These are phyloP conservation scores for Geotria australis DNA, from an alignment of 2,797 vertebrate species.

Conservation along the genomic window DNA sequence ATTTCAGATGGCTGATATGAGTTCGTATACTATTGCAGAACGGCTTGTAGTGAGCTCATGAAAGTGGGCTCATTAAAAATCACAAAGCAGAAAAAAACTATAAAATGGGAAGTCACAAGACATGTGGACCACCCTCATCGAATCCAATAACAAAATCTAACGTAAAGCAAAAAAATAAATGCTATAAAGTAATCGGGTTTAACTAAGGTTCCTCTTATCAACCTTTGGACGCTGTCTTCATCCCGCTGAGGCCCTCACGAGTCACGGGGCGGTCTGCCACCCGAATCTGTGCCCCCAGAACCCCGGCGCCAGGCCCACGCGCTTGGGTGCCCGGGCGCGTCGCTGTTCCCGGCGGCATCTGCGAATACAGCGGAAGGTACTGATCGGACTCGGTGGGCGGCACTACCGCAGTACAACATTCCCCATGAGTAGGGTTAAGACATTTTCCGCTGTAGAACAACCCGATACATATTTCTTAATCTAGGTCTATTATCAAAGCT, in stretches of 20 bases:
- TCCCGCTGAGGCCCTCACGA: slow-evolving; percentile 81
- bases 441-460: too few species aligned
- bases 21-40: too few species aligned
- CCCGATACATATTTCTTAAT: too few species aligned
- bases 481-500: too few species aligned
- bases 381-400: too few species aligned
- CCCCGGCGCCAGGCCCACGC: slow-evolving; percentile 15
- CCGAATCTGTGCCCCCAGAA: slow-evolving; percentile 60
- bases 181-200: background rate
- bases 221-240: slow-evolving; percentile 86
- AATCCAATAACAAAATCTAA: too few species aligned
- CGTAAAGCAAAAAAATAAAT: background rate
- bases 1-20: too few species aligned
- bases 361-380: background rate
- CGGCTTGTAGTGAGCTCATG: too few species aligned
- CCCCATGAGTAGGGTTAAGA: too few species aligned
- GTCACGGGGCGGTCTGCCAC: slow-evolving; percentile 78
- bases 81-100: slow-evolving; percentile 1
- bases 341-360: slow-evolving; percentile 46
- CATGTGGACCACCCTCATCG: too few species aligned
- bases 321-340: slow-evolving; percentile 30
- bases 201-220: background rate
- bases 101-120: background rate
- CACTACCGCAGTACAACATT: too few species aligned
- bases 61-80: too few species aligned